Percentiles rank a stretch among this genome's conserved stretches.
These are phyloP conservation scores for Zaprionus taronus DNA, from an alignment of 1,140 invertebrate species.

Conservation along the genomic window DNA sequence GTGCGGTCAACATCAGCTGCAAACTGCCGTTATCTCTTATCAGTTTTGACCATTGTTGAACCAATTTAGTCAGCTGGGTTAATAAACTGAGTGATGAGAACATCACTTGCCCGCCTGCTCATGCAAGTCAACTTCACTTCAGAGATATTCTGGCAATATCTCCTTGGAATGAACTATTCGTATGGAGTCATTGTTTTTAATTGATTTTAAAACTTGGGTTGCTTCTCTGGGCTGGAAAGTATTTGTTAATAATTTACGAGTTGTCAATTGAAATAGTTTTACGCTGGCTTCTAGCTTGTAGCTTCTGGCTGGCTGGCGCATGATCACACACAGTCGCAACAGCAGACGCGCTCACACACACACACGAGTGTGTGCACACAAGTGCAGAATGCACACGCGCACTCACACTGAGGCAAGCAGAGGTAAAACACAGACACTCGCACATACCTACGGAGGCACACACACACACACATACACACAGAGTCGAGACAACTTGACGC, in stretches of 20 bases:
- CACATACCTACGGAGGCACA: conserved; percentile 17
- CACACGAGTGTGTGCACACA: conserved; percentile 10
- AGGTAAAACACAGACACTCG: conserved; percentile 18
- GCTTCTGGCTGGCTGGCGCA: conserved; percentile 48
- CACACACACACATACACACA: neutral
- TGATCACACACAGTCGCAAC: conserved; percentile 32
- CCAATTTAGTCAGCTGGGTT: neutral
- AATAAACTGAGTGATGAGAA: conserved; percentile 1
- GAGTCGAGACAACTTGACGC: conserved; percentile 34
- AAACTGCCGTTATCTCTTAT: conserved; percentile 15
- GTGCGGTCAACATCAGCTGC: neutral
- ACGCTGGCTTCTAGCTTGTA: conserved; percentile 33
- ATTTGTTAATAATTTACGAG: conserved; percentile 53
- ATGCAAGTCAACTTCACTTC: neutral
- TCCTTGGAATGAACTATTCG: neutral
- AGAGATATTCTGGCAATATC: neutral
- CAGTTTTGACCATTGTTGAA: neutral
- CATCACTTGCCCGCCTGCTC: neutral
- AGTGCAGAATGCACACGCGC: conserved; percentile 45
- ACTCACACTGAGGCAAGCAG: conserved; percentile 26
- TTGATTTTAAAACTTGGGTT: neutral
- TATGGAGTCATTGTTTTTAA: neutral
- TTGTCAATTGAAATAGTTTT: conserved; percentile 74
- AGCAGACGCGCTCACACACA: conserved; percentile 29
- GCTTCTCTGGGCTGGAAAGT: neutral